A percentile compares a stretch with the other conserved stretches of the same genome.
These are phyloP conservation scores for Malurus melanocephalus DNA, from an alignment of 2,113 vertebrate species.

Conservation along the genomic window DNA sequence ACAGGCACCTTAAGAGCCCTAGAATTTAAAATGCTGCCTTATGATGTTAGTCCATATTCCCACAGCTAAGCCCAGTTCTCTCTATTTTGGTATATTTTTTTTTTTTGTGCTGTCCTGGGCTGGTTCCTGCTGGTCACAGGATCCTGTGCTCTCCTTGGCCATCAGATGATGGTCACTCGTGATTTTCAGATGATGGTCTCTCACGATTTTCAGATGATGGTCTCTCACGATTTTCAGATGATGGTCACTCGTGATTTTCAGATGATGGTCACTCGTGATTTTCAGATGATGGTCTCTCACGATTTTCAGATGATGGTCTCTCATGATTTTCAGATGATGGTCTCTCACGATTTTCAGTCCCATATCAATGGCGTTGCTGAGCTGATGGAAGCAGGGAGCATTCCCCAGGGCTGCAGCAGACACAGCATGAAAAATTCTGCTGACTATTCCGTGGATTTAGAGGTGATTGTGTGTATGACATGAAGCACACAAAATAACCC, in stretches of 20 bases:
- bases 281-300: too few relatives aligned
- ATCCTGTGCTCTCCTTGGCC: not conserved
- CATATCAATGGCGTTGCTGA: not conserved
- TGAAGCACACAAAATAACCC: not conserved
- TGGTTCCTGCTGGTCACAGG: not conserved
- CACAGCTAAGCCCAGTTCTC: not conserved
- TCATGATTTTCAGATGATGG: too few relatives aligned
- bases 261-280: too few relatives aligned
- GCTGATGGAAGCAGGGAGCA: not conserved
- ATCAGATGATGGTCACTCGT: not conserved
- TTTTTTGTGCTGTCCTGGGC: rapidly evolving
- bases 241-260: too few relatives aligned
- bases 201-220: too few relatives aligned
- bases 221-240: not conserved
- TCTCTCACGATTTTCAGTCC: not conserved
- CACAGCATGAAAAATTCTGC: not conserved
- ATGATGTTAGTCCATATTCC: not conserved
- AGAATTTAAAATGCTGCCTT: not conserved
- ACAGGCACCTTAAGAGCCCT: not conserved
- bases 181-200: not conserved
- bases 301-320: not conserved
- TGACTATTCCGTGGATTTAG: not conserved
- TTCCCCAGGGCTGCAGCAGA: not conserved
- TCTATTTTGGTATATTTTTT: not conserved
- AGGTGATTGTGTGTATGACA: not conserved